Evolutionary conservation across 2,113 vertebrate genomes (phyloP).

Genomic region (Empidonax traillii): DNA sequence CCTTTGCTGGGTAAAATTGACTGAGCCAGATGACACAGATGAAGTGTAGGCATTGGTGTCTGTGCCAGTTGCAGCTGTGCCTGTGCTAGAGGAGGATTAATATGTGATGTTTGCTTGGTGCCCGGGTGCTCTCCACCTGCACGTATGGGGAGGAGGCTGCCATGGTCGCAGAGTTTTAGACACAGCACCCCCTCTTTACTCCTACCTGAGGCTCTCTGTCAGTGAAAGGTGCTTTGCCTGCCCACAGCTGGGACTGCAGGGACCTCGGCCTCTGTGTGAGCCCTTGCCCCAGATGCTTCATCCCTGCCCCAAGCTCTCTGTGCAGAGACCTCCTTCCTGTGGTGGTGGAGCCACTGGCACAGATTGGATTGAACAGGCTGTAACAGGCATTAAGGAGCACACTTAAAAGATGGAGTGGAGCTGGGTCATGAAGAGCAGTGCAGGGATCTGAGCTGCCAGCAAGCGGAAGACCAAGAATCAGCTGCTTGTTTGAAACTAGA

Average conservation of each 20-base stretch:
- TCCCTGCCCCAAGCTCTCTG: neutral
- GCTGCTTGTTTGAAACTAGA: neutral
- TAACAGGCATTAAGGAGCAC: no score
- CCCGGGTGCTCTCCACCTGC: neutral
- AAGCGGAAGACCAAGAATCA: neutral
- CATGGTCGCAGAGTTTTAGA: neutral
- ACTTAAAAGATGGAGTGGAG: neutral
- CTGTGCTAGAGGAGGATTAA: neutral
- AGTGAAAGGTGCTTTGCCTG: neutral
- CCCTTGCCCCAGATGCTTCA: neutral
- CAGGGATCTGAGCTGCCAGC: neutral
- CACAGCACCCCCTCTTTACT: neutral
- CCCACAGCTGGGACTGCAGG: neutral
- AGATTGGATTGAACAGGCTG: no score
- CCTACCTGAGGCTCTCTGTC: neutral
- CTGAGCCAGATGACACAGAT: neutral
- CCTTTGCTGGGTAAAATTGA: neutral
- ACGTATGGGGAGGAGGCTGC: neutral
- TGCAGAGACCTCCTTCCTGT: fast-evolving
- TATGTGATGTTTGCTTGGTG: neutral
- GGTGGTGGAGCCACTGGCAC: neutral
- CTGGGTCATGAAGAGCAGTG: fast-evolving
- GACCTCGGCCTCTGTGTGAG: neutral
- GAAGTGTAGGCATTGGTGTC: neutral
- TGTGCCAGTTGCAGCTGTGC: neutral